Base-by-base conservation (phyloP, 2,113 vertebrate genomes). In the Hippocampus mohnikei region DNA sequence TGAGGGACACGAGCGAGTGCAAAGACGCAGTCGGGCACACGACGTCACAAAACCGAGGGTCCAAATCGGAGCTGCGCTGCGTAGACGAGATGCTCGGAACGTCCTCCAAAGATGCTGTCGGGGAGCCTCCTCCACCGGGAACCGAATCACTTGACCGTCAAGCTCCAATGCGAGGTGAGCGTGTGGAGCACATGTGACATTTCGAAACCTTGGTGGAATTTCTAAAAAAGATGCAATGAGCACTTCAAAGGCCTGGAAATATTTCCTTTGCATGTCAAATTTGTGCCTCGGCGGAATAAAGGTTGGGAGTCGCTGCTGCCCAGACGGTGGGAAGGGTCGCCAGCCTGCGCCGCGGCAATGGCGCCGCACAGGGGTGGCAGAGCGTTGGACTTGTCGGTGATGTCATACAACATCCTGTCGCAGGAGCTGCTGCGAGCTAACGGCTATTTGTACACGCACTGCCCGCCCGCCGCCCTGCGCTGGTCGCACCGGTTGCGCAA, bases 391-490 rank as follows among this genome's bases (percentile, higher is more conserved):
- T 98, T 99, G 82, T 94, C 95, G 0, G 93, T 99, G 66, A 93
- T 98, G 94, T 96, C 96, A 60, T 98, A 99, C 89, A 98, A 98
- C 79, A 97, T 98, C 81, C 94, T 98, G 78, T 95, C 96, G 1
- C 97, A 99, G 87, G 92, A 95, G 64, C 92, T 99, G 61, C 87
- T 99, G 82, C 92, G 93, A 76, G 94, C 93, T 84, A 99, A 99
- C 70, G 80, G 81, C 3, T 93, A 96, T 78, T 92, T 99, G 72
- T 99, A 99, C 83, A 91, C 50, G 63, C 96, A 98, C 87, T 99
- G 97, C 77, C 79, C 83, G 59, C 89, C 92, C 1, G 74, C 61
- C 0, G 15, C 96, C 5, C 82, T 99, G 44, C 78, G 88, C 71
- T 98, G 96, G 97, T 71, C 82, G 0, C 91, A 94, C 78, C 89